Evolutionary conservation across 1,140 invertebrate genomes (phyloP), one percentile per base, ranked within the genome.

Genomic region (Euura saliciscinereae): DNA sequence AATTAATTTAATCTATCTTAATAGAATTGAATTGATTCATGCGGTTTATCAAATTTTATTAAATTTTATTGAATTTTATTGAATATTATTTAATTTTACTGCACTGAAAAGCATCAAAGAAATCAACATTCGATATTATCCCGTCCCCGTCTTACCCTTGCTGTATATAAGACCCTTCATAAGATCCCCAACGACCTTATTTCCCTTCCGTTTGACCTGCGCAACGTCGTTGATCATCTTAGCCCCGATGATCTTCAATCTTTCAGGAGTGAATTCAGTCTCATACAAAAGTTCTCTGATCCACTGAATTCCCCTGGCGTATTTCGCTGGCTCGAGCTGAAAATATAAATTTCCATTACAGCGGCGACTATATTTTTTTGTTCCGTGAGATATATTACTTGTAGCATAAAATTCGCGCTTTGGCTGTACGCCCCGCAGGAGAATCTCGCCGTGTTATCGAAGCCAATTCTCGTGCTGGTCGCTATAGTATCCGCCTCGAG

Each of bases 191-290:
- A 89, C 87, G 13, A 95, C 88, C 74, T 86, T 85, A 68, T 88
- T 83, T 28, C 93, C 94, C 68, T 89, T 90, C 67, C 93, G 85
- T 82, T 94, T 95, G 65, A 88, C 82, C 78, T 92, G 89, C 2
- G 94, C 90, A 1, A 96, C 92, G 78, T 95, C 92, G 79, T 95
- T 95, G 46, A 92, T 85, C 79, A 94, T 89, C 84, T 95, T 95
- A 69, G 91, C 90, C 4, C 92, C 91, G 70, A 95, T 92, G 8
- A 96, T 92, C 79, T 92, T 91, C 4, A 97, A 82, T 78, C 95
- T 89, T 64, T 96, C 93, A 42, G 89, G 87, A 4, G 90, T 93
- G 71, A 97, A 91, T 73, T 91, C 88, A 10, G 92, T 91, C 4
- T 92, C 80, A 77, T 92, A 94, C 7, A 97, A 83, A 1, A 97